These are phyloP conservation scores for Cheilinus undulatus DNA, from an alignment of 2,113 vertebrate genomes.

Conservation along the genomic window DNA sequence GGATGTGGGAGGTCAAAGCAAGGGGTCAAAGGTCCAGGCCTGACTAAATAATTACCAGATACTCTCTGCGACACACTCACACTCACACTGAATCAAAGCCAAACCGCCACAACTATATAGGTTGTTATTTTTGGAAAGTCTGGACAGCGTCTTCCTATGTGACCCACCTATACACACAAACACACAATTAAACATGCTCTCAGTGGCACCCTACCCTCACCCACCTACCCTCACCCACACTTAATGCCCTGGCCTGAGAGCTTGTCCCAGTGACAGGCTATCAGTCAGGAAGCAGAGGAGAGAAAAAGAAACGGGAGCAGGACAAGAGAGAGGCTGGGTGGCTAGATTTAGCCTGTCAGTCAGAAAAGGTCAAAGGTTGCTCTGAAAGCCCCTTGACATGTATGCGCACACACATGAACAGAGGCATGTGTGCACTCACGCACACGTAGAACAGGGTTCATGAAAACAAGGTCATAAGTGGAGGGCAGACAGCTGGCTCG, in stretches of 20 bases:
- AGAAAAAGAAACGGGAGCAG: constrained; percentile 59
- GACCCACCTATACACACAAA: constrained; percentile 58
- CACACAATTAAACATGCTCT: constrained; percentile 62
- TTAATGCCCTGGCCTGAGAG: constrained; percentile 32
- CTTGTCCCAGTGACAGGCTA: constrained; percentile 72
- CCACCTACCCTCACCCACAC: constrained; percentile 25
- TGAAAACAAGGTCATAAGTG: constrained; percentile 79
- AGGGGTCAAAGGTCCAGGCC: constrained; percentile 76
- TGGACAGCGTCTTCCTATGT: constrained; percentile 73
- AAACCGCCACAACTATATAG: constrained; percentile 35
- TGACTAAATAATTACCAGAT: constrained; percentile 80
- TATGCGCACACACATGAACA: constrained; percentile 43
- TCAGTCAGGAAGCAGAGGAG: constrained; percentile 77
- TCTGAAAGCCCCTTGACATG: constrained; percentile 66
- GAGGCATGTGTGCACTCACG: constrained; percentile 2
- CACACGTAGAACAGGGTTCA: constrained; percentile 60
- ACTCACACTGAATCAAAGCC: constrained; percentile 36
- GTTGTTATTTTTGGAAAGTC: constrained; percentile 75
- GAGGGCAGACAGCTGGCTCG: constrained; percentile 79
- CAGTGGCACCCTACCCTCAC: constrained; percentile 25
- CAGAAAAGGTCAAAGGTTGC: constrained; percentile 68
- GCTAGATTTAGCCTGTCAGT: constrained; percentile 75
- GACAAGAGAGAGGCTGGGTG: constrained; percentile 49
- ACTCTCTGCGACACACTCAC: constrained; percentile 50
- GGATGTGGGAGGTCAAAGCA: constrained; percentile 79